Percentiles rank a stretch among this genome's conserved stretches.
Evolutionary conservation across 2,888 invertebrate genomes (phyloP).

Genomic region (Schizaphis graminum): DNA sequence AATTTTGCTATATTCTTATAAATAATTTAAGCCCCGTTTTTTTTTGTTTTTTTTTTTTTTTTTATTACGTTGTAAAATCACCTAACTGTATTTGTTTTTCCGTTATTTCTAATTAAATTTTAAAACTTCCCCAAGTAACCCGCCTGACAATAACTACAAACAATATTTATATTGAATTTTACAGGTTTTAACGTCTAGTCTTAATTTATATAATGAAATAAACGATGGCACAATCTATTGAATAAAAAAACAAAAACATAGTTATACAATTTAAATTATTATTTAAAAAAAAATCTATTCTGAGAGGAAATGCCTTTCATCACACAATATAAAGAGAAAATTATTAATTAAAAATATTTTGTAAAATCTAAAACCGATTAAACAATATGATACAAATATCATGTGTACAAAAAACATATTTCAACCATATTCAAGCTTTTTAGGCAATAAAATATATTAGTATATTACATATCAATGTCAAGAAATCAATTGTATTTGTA

Average conservation of each 20-base stretch:
- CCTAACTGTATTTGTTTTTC: background rate
- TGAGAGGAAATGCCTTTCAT: background rate
- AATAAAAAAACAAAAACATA: background rate
- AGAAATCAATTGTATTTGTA: background rate
- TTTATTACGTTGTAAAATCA: background rate
- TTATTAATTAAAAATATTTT: background rate
- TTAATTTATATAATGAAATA: background rate
- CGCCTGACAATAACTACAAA: too few species aligned
- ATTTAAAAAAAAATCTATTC: background rate
- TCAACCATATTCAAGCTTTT: background rate
- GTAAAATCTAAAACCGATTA: background rate
- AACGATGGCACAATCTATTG: background rate
- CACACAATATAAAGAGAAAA: background rate
- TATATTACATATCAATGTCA: background rate
- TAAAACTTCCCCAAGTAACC: background rate
- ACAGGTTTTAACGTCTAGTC: background rate
- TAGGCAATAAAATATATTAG: background rate
- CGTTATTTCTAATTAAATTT: background rate
- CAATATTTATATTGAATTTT: background rate
- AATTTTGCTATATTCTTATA: background rate
- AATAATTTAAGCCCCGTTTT: background rate
- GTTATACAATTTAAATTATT: background rate
- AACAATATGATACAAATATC: background rate
- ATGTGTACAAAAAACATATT: background rate
- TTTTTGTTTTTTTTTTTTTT: background rate